A percentile compares a stretch with the other conserved stretches of the same genome.
phyloP scores from a whole-genome alignment of 1,140 invertebrate species.

The Leptopilina boulardi region DNA sequence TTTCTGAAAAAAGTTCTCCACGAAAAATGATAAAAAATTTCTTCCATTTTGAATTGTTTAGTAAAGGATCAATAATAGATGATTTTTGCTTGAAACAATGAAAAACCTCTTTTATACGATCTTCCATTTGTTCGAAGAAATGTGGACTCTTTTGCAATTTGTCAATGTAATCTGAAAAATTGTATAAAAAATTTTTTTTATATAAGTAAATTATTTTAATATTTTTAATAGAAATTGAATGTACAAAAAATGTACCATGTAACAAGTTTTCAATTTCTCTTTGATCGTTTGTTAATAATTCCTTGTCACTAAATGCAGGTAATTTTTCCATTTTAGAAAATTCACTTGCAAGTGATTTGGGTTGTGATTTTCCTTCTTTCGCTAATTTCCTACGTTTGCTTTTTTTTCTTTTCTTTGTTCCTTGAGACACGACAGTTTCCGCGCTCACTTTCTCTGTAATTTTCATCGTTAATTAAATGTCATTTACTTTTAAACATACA shows the following conservation, averaged over 20 bases:
- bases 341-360: background rate
- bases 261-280: background rate
- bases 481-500: background rate
- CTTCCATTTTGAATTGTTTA: constrained; percentile 36
- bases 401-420: background rate
- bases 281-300: background rate
- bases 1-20: constrained; percentile 49
- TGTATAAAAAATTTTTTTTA: no score
- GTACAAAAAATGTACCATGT: no score
- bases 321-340: background rate
- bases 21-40: constrained; percentile 64
- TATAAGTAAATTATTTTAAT: no score
- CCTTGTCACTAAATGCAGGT: background rate
- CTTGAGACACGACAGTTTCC: background rate
- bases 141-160: constrained; percentile 47
- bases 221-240: no score
- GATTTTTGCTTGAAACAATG: constrained; percentile 39
- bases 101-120: constrained; percentile 61
- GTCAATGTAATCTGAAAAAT: constrained; percentile 57
- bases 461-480: background rate
- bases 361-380: background rate
- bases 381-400: background rate
- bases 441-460: background rate
- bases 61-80: background rate
- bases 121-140: constrained; percentile 53